These are phyloP conservation scores for Atrichornis clamosus DNA, from an alignment of 2,113 vertebrate genomes.

Conservation along the genomic window DNA sequence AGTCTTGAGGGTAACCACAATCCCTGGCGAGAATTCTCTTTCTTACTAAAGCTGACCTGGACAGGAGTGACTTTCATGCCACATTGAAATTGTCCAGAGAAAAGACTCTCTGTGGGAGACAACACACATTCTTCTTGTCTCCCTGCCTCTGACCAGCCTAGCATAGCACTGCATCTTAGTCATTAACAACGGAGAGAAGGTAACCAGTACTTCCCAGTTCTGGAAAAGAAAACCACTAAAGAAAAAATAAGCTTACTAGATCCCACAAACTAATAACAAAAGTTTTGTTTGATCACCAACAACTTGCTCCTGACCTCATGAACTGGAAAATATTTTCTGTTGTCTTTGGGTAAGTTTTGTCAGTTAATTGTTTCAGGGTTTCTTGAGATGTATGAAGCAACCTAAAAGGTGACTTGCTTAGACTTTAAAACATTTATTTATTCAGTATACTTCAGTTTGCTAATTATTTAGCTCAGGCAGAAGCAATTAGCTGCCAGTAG, in stretches of 20 bases:
- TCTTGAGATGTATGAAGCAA: not conserved
- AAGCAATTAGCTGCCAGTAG: not conserved
- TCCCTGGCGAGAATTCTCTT: not conserved
- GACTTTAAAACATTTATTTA: not conserved
- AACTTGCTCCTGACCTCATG: conserved; percentile 14
- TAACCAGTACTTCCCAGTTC: conserved; percentile 36
- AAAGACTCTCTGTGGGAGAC: conserved; percentile 13
- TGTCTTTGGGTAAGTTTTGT: not conserved
- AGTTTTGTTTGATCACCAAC: not conserved
- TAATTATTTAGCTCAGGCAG: not conserved
- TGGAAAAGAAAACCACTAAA: conserved; percentile 24
- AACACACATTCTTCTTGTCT: conserved; percentile 2
- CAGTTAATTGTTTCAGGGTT: conserved; percentile 4
- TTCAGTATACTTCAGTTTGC: not conserved
- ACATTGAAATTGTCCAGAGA: conserved; percentile 3
- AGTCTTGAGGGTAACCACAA: conserved; percentile 42
- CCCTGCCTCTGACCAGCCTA: not conserved
- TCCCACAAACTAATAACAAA: not conserved
- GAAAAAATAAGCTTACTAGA: conserved; percentile 13
- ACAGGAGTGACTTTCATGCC: conserved; percentile 18
- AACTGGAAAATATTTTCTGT: conserved; percentile 37
- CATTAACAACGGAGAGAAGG: conserved; percentile 2
- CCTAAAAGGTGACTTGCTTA: not conserved
- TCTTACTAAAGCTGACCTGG: conserved; percentile 30
- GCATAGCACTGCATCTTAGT: not conserved